These are phyloP conservation scores for Tonatia bakeri DNA, from an alignment of 2,113 vertebrate species.

Conservation along the genomic window DNA sequence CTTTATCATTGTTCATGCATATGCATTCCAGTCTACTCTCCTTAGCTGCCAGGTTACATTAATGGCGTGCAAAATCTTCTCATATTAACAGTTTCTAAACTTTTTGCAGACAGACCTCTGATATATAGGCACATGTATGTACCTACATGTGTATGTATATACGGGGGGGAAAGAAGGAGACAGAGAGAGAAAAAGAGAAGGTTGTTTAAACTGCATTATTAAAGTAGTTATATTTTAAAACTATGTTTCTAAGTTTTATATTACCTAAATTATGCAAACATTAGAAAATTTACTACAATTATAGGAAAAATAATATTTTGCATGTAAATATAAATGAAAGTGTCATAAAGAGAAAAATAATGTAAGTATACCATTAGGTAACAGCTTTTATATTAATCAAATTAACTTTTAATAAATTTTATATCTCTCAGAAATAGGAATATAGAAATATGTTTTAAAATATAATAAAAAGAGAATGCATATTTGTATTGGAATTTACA, in stretches of 20 bases:
- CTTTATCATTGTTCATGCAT: too few relatives aligned
- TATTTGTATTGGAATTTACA: background rate
- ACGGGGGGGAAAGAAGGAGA: background rate
- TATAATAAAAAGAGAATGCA: conserved; percentile 1
- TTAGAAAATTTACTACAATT: background rate
- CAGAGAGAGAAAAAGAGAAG: background rate
- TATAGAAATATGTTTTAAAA: conserved; percentile 16
- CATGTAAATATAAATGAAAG: background rate
- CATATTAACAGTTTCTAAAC: too few relatives aligned
- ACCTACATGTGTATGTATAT: rapidly evolving
- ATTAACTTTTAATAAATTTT: conserved; percentile 20
- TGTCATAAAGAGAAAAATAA: background rate
- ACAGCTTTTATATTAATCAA: background rate
- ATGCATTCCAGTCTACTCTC: too few relatives aligned
- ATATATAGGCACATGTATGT: background rate
- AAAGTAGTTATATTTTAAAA: background rate
- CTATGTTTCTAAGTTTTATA: background rate
- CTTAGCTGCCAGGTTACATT: too few relatives aligned
- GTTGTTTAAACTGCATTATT: background rate
- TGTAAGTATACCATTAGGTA: background rate
- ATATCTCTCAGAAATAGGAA: conserved; percentile 2
- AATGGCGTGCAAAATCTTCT: too few relatives aligned
- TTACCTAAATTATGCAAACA: background rate
- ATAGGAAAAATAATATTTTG: background rate
- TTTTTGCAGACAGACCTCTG: too few relatives aligned